phyloP scores from a whole-genome alignment of 1,140 invertebrate genomes.

The Drosophila pruinosa region DNA sequence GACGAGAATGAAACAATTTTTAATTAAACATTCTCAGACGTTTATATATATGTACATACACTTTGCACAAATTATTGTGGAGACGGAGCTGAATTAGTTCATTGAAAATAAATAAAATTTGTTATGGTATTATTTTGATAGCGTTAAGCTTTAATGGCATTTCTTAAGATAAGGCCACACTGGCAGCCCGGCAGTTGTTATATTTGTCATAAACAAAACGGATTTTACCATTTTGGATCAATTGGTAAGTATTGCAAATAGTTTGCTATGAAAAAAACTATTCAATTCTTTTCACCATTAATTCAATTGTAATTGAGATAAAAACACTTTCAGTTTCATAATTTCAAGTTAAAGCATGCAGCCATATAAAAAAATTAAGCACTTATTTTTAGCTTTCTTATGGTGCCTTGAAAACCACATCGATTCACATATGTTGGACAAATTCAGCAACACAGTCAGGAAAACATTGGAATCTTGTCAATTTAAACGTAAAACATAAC shows the following conservation, averaged over 20 bases:
- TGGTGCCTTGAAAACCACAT: constrained; percentile 35
- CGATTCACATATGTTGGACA: constrained; percentile 11
- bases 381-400: constrained; percentile 38
- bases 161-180: constrained; percentile 1
- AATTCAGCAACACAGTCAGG: neutral
- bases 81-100: neutral
- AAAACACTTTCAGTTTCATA: neutral
- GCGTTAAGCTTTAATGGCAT: neutral
- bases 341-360: constrained; percentile 5
- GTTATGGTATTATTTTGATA: constrained; percentile 8
- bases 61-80: neutral
- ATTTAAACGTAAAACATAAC: neutral
- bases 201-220: neutral
- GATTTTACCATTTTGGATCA: neutral
- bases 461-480: neutral
- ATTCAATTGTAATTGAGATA: neutral
- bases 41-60: neutral
- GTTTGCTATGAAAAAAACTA: neutral
- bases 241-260: neutral
- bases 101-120: neutral
- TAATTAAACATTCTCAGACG: neutral
- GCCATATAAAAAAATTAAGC: constrained; percentile 25
- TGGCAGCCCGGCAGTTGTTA: neutral
- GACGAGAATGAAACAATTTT: no score
- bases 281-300: no score